Evolutionary conservation across 2,888 invertebrate species (phyloP).

Genomic region (Hypselothyrea guttata): DNA sequence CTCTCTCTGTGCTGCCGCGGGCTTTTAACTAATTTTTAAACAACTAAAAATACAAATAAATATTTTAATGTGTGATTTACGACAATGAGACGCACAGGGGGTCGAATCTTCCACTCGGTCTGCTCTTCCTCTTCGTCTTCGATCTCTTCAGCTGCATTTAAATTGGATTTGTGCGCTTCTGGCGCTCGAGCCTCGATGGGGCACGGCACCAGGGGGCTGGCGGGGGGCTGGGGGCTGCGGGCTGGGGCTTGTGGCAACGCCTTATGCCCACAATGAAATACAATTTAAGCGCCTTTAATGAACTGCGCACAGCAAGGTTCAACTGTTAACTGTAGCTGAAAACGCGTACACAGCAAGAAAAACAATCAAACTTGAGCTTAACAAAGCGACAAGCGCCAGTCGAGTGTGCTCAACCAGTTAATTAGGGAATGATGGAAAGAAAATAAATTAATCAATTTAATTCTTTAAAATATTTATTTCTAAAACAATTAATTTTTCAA

Average conservation of each 20-base stretch:
- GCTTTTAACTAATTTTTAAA: conserved; percentile 77
- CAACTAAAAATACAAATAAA: conserved; percentile 77
- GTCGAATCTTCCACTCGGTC: conserved; percentile 39
- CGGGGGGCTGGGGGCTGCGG: neutral
- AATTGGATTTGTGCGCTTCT: conserved; percentile 76
- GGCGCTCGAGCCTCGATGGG: too few relatives aligned
- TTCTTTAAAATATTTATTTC: too few relatives aligned
- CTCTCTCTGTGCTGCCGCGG: conserved; percentile 34
- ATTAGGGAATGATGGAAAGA: too few relatives aligned
- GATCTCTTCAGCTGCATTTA: conserved; percentile 56
- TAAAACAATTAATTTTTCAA: too few relatives aligned
- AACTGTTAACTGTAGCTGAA: conserved; percentile 3
- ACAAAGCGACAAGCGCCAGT: neutral
- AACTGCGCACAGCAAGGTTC: conserved; percentile 40
- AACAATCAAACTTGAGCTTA: neutral
- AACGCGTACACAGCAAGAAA: neutral
- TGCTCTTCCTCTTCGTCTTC: conserved; percentile 17
- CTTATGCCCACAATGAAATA: conserved; percentile 61
- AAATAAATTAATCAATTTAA: too few relatives aligned
- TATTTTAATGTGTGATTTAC: conserved; percentile 78
- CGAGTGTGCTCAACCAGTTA: too few relatives aligned
- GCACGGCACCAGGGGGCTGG: conserved; percentile 9
- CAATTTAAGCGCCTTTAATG: conserved; percentile 75
- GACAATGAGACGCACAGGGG: conserved; percentile 73
- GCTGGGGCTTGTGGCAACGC: conserved; percentile 5